Evolutionary conservation across 1,140 invertebrate species (phyloP).

Genomic region (Hermetia illucens): DNA sequence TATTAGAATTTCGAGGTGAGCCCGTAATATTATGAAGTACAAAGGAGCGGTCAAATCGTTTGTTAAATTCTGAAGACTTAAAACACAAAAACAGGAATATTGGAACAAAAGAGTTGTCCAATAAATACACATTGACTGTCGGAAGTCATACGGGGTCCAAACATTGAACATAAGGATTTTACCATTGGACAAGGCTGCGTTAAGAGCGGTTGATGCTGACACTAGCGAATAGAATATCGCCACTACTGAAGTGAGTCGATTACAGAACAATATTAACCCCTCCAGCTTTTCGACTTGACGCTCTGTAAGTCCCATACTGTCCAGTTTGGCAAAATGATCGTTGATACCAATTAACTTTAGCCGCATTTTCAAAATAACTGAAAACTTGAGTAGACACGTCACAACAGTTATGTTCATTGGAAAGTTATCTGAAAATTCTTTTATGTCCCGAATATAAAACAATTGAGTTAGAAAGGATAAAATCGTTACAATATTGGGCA

Average conservation of each 20-base stretch:
- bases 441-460: conserved; percentile 2
- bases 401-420: conserved; percentile 4
- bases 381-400: conserved; percentile 4
- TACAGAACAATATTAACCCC: conserved; percentile 4
- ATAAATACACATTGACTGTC: not conserved
- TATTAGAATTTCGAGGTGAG: conserved; percentile 2
- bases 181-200: no score
- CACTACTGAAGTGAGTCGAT: conserved; percentile 1
- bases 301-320: no score
- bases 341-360: conserved; percentile 1
- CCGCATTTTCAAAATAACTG: conserved; percentile 1
- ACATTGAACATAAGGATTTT: no score
- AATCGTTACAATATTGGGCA: no score
- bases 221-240: conserved; percentile 2
- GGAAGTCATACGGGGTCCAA: conserved; percentile 5
- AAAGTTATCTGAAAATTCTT: conserved; percentile 5
- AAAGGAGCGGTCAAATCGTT: conserved; percentile 8
- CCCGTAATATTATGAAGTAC: conserved; percentile 6
- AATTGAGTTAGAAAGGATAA: no score
- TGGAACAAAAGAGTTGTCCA: conserved; percentile 4
- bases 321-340: no score
- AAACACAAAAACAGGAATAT: not conserved
- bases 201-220: no score
- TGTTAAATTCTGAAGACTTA: conserved; percentile 7
- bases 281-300: no score